Evolutionary conservation across 2,797 vertebrate genomes (phyloP).

Genomic region (Numenius phaeopus): DNA sequence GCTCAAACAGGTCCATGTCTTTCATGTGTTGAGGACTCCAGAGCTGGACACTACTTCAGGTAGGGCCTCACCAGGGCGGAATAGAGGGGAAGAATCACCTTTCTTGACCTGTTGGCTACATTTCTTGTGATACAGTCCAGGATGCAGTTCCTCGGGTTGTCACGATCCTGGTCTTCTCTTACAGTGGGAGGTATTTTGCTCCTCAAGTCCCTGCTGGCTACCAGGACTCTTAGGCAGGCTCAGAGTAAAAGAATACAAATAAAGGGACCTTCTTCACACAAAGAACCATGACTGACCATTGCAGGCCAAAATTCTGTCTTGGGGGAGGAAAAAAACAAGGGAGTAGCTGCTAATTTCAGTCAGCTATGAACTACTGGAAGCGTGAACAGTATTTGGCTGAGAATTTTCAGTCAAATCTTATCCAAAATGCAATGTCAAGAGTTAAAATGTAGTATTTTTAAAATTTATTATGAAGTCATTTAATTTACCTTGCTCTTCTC

Average conservation of each 20-base stretch:
- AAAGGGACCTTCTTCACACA: not conserved
- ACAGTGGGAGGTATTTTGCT: no score
- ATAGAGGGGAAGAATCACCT: no score
- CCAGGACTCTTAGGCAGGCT: not conserved
- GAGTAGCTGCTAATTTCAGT: not conserved
- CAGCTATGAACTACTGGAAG: not conserved
- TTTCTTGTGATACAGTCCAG: no score
- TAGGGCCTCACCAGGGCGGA: no score
- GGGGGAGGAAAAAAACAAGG: not conserved
- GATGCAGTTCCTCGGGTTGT: no score
- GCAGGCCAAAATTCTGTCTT: not conserved
- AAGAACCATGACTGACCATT: not conserved
- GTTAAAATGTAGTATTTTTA: not conserved
- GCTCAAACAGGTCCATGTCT: no score
- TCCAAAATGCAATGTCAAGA: not conserved
- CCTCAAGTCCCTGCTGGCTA: no score
- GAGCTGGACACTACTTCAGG: no score
- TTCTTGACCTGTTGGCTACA: no score
- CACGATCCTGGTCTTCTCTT: no score
- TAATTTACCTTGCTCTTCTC: not conserved
- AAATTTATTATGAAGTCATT: not conserved
- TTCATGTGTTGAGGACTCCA: no score
- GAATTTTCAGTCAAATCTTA: not conserved
- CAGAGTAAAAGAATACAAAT: no score
- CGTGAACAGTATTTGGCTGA: not conserved